Conservation (phyloP, 2,888 invertebrate species). For the Athalia rosae region DNA sequence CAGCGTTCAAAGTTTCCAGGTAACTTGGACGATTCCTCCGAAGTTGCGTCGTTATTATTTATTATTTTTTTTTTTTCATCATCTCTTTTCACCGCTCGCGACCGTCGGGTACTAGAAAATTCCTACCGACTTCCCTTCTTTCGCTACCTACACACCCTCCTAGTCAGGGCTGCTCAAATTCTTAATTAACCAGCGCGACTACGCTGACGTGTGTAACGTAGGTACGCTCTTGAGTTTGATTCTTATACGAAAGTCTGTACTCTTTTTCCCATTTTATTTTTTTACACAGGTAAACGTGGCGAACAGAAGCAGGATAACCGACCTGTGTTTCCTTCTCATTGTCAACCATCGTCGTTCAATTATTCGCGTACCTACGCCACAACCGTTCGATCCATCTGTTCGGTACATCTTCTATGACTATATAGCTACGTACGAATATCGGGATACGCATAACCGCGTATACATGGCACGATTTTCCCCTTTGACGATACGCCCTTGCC, state of each 20-base stretch:
- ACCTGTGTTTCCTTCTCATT: background rate
- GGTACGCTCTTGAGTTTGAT: background rate
- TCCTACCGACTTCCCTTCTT: background rate
- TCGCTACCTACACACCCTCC: background rate
- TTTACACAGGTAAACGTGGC: background rate
- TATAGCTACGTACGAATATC: background rate
- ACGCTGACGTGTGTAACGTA: background rate
- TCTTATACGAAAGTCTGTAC: conserved; percentile 2
- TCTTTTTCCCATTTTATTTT: background rate
- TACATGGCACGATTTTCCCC: background rate
- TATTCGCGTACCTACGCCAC: too few species aligned
- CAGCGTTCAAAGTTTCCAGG: background rate
- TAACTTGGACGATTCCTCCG: background rate
- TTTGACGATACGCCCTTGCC: conserved; percentile 12
- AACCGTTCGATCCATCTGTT: background rate
- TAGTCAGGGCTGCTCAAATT: background rate
- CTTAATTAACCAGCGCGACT: conserved; percentile 36
- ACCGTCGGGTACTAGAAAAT: background rate
- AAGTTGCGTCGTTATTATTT: too few species aligned
- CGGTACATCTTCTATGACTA: background rate
- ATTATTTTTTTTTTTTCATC: too few species aligned
- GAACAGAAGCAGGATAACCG: too few species aligned
- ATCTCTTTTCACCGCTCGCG: background rate
- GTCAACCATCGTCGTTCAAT: too few species aligned
- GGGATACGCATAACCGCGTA: background rate